These are phyloP conservation scores for Cephonodes hylas DNA, from an alignment of 2,888 invertebrate genomes.

Conservation along the genomic window DNA sequence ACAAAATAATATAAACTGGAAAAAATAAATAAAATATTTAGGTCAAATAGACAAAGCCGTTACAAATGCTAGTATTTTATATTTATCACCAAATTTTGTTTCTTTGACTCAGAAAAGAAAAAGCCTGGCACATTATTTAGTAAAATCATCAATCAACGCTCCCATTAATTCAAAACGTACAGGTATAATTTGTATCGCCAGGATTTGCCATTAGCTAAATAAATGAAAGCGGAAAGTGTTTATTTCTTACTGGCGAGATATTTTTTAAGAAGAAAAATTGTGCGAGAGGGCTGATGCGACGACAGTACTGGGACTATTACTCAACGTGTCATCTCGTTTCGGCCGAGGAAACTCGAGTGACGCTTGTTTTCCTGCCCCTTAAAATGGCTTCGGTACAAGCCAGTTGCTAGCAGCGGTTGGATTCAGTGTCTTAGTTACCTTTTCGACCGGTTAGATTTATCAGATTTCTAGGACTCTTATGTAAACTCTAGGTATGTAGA, in stretches of 20 bases:
- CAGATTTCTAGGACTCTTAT: neutral
- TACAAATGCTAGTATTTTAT: too few relatives aligned
- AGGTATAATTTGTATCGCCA: constrained; percentile 10
- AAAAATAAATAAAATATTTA: too few relatives aligned
- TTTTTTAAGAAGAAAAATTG: constrained; percentile 64
- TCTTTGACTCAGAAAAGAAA: too few relatives aligned
- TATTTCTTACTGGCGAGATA: constrained; percentile 12
- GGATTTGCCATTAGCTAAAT: constrained; percentile 11
- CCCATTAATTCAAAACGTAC: neutral
- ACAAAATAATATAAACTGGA: too few relatives aligned
- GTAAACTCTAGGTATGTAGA: too few relatives aligned
- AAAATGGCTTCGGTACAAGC: constrained; percentile 20
- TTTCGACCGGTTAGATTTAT: neutral
- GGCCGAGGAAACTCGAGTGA: constrained; percentile 44
- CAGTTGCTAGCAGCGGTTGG: constrained; percentile 6
- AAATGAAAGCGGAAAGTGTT: constrained; percentile 14
- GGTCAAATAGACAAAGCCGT: too few relatives aligned
- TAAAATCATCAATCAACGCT: neutral
- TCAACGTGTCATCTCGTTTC: constrained; percentile 70
- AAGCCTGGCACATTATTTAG: neutral
- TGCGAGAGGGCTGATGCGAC: constrained; percentile 53
- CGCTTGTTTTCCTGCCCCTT: constrained; percentile 48
- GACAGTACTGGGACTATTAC: constrained; percentile 64
- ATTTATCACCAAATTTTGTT: too few relatives aligned
- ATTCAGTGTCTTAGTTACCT: neutral